Conservation (phyloP, 2,113 vertebrate species). For the Gasterosteus nipponicus region DNA sequence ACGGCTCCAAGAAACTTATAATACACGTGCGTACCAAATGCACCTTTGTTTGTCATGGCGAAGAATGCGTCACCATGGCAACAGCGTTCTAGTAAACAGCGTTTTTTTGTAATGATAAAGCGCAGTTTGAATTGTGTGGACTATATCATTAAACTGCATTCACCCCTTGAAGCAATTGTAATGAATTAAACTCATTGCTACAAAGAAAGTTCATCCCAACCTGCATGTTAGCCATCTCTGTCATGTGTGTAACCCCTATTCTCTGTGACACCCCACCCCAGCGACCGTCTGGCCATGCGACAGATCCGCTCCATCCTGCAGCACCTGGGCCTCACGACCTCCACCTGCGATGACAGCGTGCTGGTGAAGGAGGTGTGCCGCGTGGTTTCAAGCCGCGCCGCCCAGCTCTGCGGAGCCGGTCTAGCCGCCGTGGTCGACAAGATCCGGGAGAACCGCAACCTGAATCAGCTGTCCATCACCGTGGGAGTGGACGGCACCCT, state of each 20-base stretch:
- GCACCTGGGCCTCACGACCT: conserved; percentile 90
- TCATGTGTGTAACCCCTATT: not conserved
- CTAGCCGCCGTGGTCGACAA: conserved; percentile 95
- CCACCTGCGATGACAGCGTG: conserved; percentile 95
- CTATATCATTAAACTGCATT: too few species aligned
- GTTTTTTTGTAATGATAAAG: not conserved
- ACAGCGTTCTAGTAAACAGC: too few species aligned
- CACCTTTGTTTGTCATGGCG: too few species aligned
- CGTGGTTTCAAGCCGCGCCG: conserved; percentile 87
- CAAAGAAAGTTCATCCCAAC: not conserved
- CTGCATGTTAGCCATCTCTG: not conserved
- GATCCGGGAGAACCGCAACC: conserved; percentile 90
- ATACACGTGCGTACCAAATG: too few species aligned
- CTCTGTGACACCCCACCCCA: conserved; percentile 46
- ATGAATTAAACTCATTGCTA: not conserved
- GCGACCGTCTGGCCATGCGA: conserved; percentile 93
- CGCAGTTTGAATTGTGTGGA: not conserved
- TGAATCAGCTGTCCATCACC: conserved; percentile 87
- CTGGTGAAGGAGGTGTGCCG: conserved; percentile 96
- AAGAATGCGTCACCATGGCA: too few species aligned
- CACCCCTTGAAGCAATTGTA: not conserved
- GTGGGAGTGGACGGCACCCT: conserved; percentile 96
- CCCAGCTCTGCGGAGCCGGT: conserved; percentile 92
- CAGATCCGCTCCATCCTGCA: conserved; percentile 95
- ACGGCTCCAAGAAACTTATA: too few species aligned